Evolutionary conservation across 2,113 vertebrate genomes (phyloP).

Genomic region (Corydoras sp.): DNA sequence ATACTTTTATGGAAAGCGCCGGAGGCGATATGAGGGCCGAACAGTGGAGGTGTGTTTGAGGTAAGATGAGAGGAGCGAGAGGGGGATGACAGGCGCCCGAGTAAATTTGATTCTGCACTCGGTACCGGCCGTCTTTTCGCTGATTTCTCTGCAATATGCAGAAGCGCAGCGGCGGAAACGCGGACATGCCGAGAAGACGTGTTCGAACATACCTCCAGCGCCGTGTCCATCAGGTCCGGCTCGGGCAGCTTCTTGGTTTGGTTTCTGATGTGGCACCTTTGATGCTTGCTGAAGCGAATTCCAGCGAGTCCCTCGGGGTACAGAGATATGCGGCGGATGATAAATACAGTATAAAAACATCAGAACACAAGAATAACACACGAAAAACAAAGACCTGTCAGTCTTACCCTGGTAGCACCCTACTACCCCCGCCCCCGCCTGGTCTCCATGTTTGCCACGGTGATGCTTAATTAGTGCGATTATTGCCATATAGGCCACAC

Average conservation of each 20-base stretch:
- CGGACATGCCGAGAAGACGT: slow-evolving; percentile 1
- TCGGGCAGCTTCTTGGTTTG: slow-evolving; percentile 64
- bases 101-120: slow-evolving; percentile 18
- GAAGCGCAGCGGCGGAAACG: background rate
- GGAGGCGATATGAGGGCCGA: slow-evolving; percentile 40
- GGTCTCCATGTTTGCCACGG: too few relatives aligned
- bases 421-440: too few relatives aligned
- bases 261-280: slow-evolving; percentile 71
- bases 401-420: too few relatives aligned
- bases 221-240: slow-evolving; percentile 42
- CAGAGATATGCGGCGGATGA: slow-evolving; percentile 9
- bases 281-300: slow-evolving; percentile 69
- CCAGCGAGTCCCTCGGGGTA: slow-evolving; percentile 67
- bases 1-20: slow-evolving; percentile 52
- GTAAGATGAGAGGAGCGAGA: slow-evolving; percentile 45
- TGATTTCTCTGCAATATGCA: slow-evolving; percentile 19
- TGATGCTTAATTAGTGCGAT: too few relatives aligned
- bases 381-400: too few relatives aligned
- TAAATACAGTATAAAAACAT: too few relatives aligned
- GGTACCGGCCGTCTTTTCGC: slow-evolving; percentile 6
- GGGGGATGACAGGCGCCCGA: slow-evolving; percentile 4
- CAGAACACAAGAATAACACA: too few relatives aligned
- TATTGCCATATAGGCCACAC: too few relatives aligned
- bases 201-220: slow-evolving; percentile 16
- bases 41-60: slow-evolving; percentile 50